Base-by-base conservation (phyloP, 2,113 vertebrate species). In the Solea senegalensis region DNA sequence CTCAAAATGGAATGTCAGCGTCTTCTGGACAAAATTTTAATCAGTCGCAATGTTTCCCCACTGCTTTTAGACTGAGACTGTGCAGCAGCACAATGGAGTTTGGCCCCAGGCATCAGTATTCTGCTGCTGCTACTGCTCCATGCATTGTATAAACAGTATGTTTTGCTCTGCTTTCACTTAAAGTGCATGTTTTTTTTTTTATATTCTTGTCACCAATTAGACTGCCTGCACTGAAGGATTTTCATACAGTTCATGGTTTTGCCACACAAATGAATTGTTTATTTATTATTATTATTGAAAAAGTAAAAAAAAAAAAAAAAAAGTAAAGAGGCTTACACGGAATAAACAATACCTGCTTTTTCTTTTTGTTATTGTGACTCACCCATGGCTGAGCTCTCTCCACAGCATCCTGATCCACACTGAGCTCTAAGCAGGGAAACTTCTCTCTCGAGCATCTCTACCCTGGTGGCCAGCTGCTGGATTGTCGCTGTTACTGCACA, bases 361-460 rank as follows among this genome's bases (percentile, higher is more conserved):
- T 13, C 14, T 57, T 40, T 2, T 14, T 8, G 13, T n/a, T n/a
- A 40, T 6, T 5, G 28, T 28, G 2, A 56, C 93, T 94, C 92
- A 99, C 97, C 97, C 94, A 96, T 94, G 76, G 93, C 96, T 0
- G 95, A 93, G 63, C 92, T 95, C 68, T 97, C 95, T 61, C 94
- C 95, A 67, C 96, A 98, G 93, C 96, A 98, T 81, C 93, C 94
- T 78, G 94, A 90, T 69, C 89, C 93, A 77, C 97, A 98, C 72
- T 97, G 97, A 72, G 94, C 94, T 72, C 96, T 92, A 45, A 99
- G 95, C 85, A 96, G 44, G 0, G 96, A 97, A 44, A 99, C 95
- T 80, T 99, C 97, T 78, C 95, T 94, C 92, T 99, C 98, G 88
- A 99, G 93, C 93, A 98, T 95, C 92, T 99, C 97, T 71, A 99